Base-by-base conservation (phyloP, 2,113 vertebrate species). In the Cnemophilus loriae region DNA sequence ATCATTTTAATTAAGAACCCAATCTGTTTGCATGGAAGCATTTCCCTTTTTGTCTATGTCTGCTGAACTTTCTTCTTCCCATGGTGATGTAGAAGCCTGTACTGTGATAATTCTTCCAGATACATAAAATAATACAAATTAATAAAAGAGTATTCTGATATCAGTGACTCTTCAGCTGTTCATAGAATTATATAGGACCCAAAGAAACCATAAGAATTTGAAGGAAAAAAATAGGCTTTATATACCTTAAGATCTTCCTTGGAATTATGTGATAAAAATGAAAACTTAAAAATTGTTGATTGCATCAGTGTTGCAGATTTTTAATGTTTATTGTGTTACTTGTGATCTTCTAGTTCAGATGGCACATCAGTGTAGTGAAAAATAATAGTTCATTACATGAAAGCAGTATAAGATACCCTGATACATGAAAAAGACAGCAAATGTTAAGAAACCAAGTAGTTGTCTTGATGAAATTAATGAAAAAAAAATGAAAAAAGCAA, bases 1-100 rank as follows among this genome's bases (percentile, higher is more conserved):
- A 93, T 94, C 26, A 49, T 94, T 93, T 92, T 89, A 92, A 90
- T 96, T 93, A 87, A 86, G 75, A 90, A 64, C 33, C 44, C 73
- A 52, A 6, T 74, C 71, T 91, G 65, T 93, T 84, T 84, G 60
- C 56, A 23, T 55, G 33, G 52, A 27, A 56, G 7, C 78, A 50
- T 92, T 90, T 93, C 26, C 39, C 53, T 91, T 91, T 87, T 53
- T 69, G 63, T 57, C 53, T 65, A 0, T 13, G 47, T 86, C 86
- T 86, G 76, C 83, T 84, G 83, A 86, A 93, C 73, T 86, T 88
- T 30, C 37, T 70, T 83, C 67, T 70, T 93, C 60, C 65, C 3
- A 0, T 20, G 13, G 35, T 65, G 64, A 85, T 63, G 35, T 52
- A 71, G 47, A 57, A 57, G 73, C 65, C 57, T 68, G 23, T 56